Percentiles rank a stretch among this genome's conserved stretches.
Conservation (phyloP, 2,797 vertebrate species). For the Oreochromis mossambicus region DNA sequence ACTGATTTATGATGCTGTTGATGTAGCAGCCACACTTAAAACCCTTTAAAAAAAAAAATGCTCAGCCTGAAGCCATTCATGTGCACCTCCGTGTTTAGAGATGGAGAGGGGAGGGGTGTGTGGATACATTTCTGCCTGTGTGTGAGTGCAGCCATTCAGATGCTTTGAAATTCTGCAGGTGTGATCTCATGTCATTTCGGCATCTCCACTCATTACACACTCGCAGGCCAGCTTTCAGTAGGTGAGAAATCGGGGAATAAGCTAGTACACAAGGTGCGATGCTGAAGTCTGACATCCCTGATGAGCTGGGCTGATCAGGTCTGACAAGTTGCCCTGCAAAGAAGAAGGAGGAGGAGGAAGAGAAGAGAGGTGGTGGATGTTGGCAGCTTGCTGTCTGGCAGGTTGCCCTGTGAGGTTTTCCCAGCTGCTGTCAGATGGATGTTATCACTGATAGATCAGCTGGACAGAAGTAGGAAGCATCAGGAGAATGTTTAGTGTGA, state of each 20-base stretch:
- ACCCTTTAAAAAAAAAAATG: background rate
- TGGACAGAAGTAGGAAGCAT: background rate
- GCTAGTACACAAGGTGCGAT: constrained; percentile 21
- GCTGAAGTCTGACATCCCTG: constrained; percentile 11
- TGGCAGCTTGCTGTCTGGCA: constrained; percentile 38
- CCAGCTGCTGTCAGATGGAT: constrained; percentile 16
- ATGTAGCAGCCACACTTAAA: background rate
- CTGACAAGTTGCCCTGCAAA: constrained; percentile 33
- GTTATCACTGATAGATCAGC: background rate
- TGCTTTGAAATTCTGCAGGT: background rate
- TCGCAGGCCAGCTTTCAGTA: background rate
- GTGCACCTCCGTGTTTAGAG: background rate
- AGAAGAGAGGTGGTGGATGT: background rate
- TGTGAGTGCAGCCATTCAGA: background rate
- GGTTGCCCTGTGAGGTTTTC: background rate
- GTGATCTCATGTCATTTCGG: background rate
- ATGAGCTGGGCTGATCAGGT: constrained; percentile 45
- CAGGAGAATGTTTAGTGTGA: background rate
- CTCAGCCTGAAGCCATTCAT: background rate
- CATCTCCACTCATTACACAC: background rate
- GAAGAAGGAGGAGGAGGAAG: background rate
- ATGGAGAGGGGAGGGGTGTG: background rate
- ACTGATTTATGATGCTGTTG: constrained; percentile 33
- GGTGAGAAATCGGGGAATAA: background rate
- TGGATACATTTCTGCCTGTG: background rate